Percentiles rank a stretch among this genome's conserved stretches.
Evolutionary conservation across 2,113 vertebrate species (phyloP).

Genomic region (Jaculus jaculus): DNA sequence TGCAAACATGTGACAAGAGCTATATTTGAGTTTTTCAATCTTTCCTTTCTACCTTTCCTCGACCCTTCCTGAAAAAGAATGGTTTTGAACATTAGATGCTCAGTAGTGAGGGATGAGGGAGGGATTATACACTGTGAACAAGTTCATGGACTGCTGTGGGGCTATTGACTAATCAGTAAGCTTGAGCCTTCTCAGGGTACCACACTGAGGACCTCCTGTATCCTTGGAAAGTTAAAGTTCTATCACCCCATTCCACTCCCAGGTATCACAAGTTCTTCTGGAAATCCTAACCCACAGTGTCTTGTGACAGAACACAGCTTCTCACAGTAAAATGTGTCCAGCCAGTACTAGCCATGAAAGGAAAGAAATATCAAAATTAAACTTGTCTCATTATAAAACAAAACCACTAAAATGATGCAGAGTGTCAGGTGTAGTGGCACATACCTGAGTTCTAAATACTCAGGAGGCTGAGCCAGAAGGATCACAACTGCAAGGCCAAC

Average conservation of each 20-base stretch:
- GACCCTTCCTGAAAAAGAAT: background rate
- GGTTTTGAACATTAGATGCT: background rate
- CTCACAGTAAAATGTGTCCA: background rate
- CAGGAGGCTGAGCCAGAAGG: background rate
- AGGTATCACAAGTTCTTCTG: background rate
- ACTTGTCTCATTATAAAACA: background rate
- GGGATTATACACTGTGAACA: background rate
- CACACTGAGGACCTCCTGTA: background rate
- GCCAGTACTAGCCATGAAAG: background rate
- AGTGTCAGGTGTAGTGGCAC: too few relatives aligned
- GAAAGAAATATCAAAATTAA: constrained; percentile 27
- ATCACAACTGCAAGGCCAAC: background rate
- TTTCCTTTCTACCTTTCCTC: background rate
- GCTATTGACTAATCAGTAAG: background rate
- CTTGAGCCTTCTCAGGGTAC: background rate
- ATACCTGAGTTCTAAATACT: background rate
- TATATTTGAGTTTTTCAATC: background rate
- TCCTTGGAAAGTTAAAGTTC: background rate
- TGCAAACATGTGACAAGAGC: background rate
- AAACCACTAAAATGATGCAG: background rate
- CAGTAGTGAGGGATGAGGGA: background rate
- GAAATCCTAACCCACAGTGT: background rate
- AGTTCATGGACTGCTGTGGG: too few relatives aligned
- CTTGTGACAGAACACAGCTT: background rate
- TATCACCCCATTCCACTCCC: background rate